Conservation (phyloP, 2,888 invertebrate species). For the Athripsodes cinereus region DNA sequence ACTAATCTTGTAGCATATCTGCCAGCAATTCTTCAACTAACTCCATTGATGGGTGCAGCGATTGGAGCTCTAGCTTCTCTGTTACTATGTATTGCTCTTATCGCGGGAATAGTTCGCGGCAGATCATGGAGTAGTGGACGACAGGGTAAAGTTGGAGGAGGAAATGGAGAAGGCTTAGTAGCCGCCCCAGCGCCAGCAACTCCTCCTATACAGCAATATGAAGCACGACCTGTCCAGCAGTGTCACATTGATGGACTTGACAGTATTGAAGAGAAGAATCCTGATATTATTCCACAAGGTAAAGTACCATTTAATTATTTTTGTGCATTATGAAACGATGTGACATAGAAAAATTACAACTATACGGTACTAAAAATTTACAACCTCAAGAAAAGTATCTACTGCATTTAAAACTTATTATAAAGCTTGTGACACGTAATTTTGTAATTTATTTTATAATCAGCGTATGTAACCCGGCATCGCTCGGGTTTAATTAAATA, state of each 20-base stretch:
- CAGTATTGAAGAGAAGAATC: constrained; percentile 52
- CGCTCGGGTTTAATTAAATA: no score
- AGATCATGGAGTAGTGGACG: constrained; percentile 6
- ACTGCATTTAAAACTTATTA: no score
- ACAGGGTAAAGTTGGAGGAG: constrained; percentile 1
- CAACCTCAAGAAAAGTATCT: no score
- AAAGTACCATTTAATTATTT: no score
- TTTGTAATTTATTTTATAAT: no score
- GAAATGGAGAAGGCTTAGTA: not conserved
- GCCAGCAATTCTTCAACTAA: constrained; percentile 37
- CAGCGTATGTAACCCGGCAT: no score
- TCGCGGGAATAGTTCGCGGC: constrained; percentile 35
- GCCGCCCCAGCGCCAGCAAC: constrained; percentile 1
- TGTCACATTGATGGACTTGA: constrained; percentile 40
- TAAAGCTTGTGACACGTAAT: no score
- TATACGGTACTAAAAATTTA: no score
- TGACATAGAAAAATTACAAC: no score
- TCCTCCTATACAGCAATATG: constrained; percentile 14
- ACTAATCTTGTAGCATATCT: constrained; percentile 21
- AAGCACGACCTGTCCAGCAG: constrained; percentile 12
- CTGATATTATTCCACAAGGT: constrained; percentile 53
- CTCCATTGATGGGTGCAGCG: constrained; percentile 39
- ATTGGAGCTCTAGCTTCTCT: constrained; percentile 40
- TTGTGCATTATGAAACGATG: no score
- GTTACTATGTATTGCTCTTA: constrained; percentile 38